Base-by-base conservation (phyloP, 1,140 invertebrate species). In the Calliopsis andreniformis region DNA sequence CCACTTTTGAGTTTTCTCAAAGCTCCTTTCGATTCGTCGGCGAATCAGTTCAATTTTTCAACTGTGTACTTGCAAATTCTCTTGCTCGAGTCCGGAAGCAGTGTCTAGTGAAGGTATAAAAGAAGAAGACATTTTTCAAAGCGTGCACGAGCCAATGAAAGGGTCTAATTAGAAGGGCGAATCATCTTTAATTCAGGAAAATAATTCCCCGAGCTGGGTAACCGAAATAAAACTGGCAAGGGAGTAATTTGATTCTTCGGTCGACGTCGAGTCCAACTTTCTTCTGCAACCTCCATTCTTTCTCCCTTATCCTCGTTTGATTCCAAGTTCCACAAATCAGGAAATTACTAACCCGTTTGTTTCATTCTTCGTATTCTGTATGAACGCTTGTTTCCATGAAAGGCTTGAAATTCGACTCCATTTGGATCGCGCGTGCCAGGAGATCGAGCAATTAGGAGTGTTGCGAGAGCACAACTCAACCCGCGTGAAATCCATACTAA, bases 111-210 rank as follows among this genome's bases (percentile, higher is more conserved):
- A 7, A 8, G 14, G 7, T 2, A 32, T 6, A 23, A 16, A 28
- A n/a, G 25, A 32, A 45, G 45, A 47, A 10, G 3, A 39, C 35
- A 2, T 3, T 25, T 30, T 16, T 23, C 20, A 0, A 6, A 3
- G n/a, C 12, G 18, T 30, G 5, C 25, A 6, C 16, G 6, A 42
- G n/a, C 20, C 23, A 14, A 4, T 16, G n/a, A 12, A 7, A 5
- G 4, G 23, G 30, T 73, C 62, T 67, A 73, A 73, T 67, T 66
- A 53, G 49, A 45, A 43, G 16, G 25, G 49, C 28, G 61, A 16
- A 35, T 64, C 49, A 56, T 73, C 61, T 73, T 73, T 64, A 55
- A 73, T 43, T 73, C 61, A 35, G 55, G 59, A 32, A 64, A 73
- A 73, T 73, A 64, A 49, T 28, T 14, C 20, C 23, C 10, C 47